phyloP scores from a whole-genome alignment of 2,888 invertebrate species.

The Hermaeophaga mercurialis region DNA sequence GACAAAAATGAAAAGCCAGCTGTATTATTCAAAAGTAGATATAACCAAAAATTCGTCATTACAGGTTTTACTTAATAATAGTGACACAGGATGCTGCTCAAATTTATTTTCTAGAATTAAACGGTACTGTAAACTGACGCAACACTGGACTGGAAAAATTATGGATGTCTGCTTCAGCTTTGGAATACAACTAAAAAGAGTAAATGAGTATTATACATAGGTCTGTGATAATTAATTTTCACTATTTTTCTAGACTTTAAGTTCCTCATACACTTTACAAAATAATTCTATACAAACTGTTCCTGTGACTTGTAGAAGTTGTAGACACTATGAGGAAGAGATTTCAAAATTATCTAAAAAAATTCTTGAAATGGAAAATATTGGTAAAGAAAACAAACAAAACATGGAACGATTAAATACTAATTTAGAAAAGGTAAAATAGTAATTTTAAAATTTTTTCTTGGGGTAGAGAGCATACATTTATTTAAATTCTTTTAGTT shows the following conservation, averaged over 20 bases:
- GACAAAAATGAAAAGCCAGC: slow-evolving; percentile 23
- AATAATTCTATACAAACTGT: background rate
- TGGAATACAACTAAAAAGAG: slow-evolving; percentile 4
- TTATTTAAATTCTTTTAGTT: slow-evolving; percentile 29
- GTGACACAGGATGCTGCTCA: background rate
- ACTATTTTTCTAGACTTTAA: background rate
- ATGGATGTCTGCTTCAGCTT: background rate
- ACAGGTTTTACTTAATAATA: background rate
- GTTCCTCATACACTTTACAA: background rate
- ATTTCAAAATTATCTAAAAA: slow-evolving; percentile 32
- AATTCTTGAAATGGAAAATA: slow-evolving; percentile 35
- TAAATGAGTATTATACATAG: background rate
- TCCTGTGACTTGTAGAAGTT: background rate
- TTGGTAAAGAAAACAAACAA: slow-evolving; percentile 24
- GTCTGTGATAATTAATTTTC: background rate
- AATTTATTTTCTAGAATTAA: background rate
- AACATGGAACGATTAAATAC: slow-evolving; percentile 19
- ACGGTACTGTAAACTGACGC: background rate
- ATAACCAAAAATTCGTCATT: slow-evolving; percentile 28
- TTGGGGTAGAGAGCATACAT: background rate
- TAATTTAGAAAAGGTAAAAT: slow-evolving; percentile 28
- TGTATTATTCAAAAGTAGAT: slow-evolving; percentile 29
- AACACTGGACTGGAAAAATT: background rate
- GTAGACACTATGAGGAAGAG: slow-evolving; percentile 12
- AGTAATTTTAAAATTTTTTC: background rate